Conservation (phyloP, 2,888 invertebrate genomes). For the Oscheius sp. region DNA sequence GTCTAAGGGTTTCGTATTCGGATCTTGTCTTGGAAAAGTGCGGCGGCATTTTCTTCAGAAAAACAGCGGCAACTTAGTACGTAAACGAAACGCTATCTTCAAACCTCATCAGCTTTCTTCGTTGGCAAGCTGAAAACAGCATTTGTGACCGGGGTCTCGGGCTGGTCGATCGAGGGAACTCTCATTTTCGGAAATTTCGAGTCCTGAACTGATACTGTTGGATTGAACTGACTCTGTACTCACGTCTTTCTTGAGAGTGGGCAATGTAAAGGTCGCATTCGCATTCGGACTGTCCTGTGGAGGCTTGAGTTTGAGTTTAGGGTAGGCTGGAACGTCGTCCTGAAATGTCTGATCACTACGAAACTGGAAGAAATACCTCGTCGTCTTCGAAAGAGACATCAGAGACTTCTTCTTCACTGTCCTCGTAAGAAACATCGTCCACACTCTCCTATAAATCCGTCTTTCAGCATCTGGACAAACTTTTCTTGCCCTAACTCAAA, state of each 20-base stretch:
- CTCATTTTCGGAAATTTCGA: slow-evolving; percentile 27
- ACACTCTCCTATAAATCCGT: slow-evolving; percentile 35
- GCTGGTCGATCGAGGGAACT: slow-evolving; percentile 9
- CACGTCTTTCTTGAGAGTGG: neutral
- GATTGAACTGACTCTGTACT: neutral
- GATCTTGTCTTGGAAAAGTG: too few relatives aligned
- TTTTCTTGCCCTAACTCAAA: neutral
- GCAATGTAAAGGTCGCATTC: slow-evolving; percentile 23
- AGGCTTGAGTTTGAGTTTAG: slow-evolving; percentile 9
- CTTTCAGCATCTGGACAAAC: neutral
- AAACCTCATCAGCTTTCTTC: slow-evolving; percentile 10
- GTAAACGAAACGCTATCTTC: too few relatives aligned
- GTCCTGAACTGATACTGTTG: neutral
- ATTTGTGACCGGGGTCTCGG: slow-evolving; percentile 28
- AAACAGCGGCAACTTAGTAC: too few relatives aligned
- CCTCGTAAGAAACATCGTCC: slow-evolving; percentile 32
- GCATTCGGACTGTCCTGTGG: slow-evolving; percentile 26
- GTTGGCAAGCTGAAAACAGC: slow-evolving; percentile 26
- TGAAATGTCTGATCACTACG: neutral
- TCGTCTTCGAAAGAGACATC: slow-evolving; percentile 38
- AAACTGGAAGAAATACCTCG: neutral
- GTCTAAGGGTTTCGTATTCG: too few relatives aligned
- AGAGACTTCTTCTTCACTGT: slow-evolving; percentile 33
- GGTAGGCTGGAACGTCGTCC: neutral
- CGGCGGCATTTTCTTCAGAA: too few relatives aligned